Percentiles rank a stretch among this genome's conserved stretches.
Evolutionary conservation across 1,140 invertebrate species (phyloP).

Genomic region (Megalonaias nervosa): DNA sequence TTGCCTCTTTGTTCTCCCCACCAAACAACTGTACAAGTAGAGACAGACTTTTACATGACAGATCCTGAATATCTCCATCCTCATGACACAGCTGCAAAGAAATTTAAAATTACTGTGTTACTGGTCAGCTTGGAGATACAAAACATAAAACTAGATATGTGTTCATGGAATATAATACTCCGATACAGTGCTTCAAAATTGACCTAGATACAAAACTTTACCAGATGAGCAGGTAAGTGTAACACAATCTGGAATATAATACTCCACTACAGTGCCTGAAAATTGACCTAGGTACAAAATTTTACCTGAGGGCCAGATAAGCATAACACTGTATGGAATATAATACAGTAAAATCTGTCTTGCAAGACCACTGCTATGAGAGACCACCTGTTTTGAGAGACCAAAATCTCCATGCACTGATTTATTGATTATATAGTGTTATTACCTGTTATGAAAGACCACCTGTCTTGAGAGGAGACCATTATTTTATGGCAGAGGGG

Average conservation of each 20-base stretch:
- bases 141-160: neutral
- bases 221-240: neutral
- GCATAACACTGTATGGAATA: too few species aligned
- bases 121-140: neutral
- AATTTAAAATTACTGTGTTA: neutral
- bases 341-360: too few species aligned
- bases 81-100: constrained; percentile 66
- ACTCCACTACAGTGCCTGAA: too few species aligned
- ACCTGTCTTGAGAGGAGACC: too few species aligned
- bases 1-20: constrained; percentile 65
- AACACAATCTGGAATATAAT: neutral
- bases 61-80: constrained; percentile 67
- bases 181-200: neutral
- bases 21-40: constrained; percentile 70
- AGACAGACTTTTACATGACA: constrained; percentile 66
- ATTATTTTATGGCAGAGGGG: too few species aligned
- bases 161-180: neutral
- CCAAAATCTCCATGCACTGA: too few species aligned
- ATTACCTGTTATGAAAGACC: too few species aligned
- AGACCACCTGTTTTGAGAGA: too few species aligned
- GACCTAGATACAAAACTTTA: neutral
- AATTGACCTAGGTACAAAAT: too few species aligned
- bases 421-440: too few species aligned
- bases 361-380: too few species aligned
- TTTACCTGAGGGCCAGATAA: too few species aligned